Evolutionary conservation across 1,140 invertebrate species (phyloP), one percentile per base, ranked within the genome.

Genomic region (Microplitis demolitor): DNA sequence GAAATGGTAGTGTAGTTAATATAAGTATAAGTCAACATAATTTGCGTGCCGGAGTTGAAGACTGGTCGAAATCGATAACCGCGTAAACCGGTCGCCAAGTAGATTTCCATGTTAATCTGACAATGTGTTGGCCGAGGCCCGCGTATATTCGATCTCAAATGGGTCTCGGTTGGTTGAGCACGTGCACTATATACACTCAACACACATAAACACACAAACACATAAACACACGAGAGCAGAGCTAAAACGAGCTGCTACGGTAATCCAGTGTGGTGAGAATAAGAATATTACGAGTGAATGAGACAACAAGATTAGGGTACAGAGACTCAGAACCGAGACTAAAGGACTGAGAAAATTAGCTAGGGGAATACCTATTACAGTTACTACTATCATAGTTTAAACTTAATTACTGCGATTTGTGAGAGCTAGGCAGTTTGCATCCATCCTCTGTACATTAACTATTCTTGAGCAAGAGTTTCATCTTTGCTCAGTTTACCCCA

Each of bases 391-490:
- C 74, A 75, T 78, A 79, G 78, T 78, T 83, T 78, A 75, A 77
- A 82, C 80, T 83, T 83, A 82, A 83, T 83, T 82, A 83, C 80
- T 76, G 77, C 79, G 79, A 83, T 82, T 82, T 82, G 75, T 75
- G 77, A 78, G 78, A 80, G 79, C 78, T 76, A 75, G 76, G 66
- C 69, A 69, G 71, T 35, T 3, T 35, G 53, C 39, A 34, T 61
- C 76, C 78, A 80, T 77, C 76, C 76, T 73, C 24, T 78, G 78
- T 74, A 74, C 68, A 78, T 78, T 78, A 78, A 24, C 24, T 74
- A 74, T 70, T 64, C 56, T 66, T 56, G 53, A 70, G 51, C 24
- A 24, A 39, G 34, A 72, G 66, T 54, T 71, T 75, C 72, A 73
- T 73, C 67, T 58, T 67, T 73, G 66, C 39, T 53, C 54, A 33